Evolutionary conservation across 2,113 vertebrate species (phyloP), one percentile per base, ranked within the genome.

Genomic region (Neoarius graeffei): DNA sequence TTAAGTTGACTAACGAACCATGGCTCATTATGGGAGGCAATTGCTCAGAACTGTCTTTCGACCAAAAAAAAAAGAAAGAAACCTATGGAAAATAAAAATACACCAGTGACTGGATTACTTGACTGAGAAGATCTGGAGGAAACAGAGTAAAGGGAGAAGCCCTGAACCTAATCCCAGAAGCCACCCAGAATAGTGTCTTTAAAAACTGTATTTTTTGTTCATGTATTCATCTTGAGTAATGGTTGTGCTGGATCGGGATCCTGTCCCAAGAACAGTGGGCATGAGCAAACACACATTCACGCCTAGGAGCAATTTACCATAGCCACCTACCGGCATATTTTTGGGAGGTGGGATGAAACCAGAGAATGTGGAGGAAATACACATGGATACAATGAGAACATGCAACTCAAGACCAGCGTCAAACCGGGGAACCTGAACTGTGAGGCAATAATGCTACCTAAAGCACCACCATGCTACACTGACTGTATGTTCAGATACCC

Each of bases 1-100:
- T 97, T 97, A 97, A 96, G 96, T 96, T 97, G 96, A 96, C 96
- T 97, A 97, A 97, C 95, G 96, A 97, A 97, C 96, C 96, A 95
- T 97, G 96, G 96, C 96, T 97, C 96, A 97, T 97, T 97, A 97
- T 96, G 96, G 95, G 95, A 97, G 96, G 96, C 96, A 97, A 96
- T 97, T 96, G 96, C 96, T 97, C 96, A 96, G 95, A 97, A 96
- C 95, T 96, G 96, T 97, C 96, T 96, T 96, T 96, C 95, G 94
- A 96, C 96, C 94, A 96, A 97, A 96, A 97, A 96, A 95, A 95
- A 96, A 95, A 95, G 96, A 96, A 96, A 96, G 95, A 96, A 96
- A 96, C 96, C 95, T 95, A 96, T 95, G 94, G 95, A 95, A 62
- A 82, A 62, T 25, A 25, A 59, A 62, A 94, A 96, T 96, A 96